phyloP scores from a whole-genome alignment of 2,797 vertebrate genomes.

The Poeciliopsis paucimaculata region DNA sequence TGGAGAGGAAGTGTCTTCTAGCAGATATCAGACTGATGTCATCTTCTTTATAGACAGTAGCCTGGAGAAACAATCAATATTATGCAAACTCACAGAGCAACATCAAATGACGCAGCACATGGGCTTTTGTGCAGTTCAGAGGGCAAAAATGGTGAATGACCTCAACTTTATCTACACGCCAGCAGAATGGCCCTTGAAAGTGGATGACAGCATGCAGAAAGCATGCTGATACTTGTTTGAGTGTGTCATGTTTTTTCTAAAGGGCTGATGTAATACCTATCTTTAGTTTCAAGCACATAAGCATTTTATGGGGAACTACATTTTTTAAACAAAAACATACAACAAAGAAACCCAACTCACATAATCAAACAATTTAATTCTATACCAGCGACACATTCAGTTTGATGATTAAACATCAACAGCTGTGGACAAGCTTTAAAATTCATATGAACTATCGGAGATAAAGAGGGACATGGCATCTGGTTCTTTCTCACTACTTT shows the following conservation, averaged over 20 bases:
- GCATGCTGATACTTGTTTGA: slow-evolving; percentile 26
- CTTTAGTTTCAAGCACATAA: slow-evolving; percentile 43
- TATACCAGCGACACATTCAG: not conserved
- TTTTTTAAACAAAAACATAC: not conserved
- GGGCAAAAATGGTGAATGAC: slow-evolving; percentile 53
- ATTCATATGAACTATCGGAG: slow-evolving; percentile 10
- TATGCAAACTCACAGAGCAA: not conserved
- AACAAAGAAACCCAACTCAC: not conserved
- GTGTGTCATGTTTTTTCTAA: slow-evolving; percentile 10
- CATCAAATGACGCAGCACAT: slow-evolving; percentile 19
- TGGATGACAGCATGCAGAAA: slow-evolving; percentile 45
- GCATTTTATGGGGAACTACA: slow-evolving; percentile 9
- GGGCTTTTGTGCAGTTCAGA: slow-evolving; percentile 42
- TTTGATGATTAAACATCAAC: not conserved
- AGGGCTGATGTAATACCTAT: slow-evolving; percentile 45
- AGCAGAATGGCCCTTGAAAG: slow-evolving; percentile 45
- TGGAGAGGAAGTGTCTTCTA: slow-evolving; percentile 38
- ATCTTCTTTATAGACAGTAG: slow-evolving; percentile 40
- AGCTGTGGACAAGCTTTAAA: not conserved
- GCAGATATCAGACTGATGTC: slow-evolving; percentile 60
- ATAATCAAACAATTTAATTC: not conserved
- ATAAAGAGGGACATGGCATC: slow-evolving; percentile 3
- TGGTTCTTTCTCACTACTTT: slow-evolving; percentile 4
- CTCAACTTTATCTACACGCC: slow-evolving; percentile 16
- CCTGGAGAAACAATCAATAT: slow-evolving; percentile 32